Evolutionary conservation across 64 coral and sea anemone species (phyloP), one percentile per base, ranked within the genome.

Genomic region (Platygyra sinensis): DNA sequence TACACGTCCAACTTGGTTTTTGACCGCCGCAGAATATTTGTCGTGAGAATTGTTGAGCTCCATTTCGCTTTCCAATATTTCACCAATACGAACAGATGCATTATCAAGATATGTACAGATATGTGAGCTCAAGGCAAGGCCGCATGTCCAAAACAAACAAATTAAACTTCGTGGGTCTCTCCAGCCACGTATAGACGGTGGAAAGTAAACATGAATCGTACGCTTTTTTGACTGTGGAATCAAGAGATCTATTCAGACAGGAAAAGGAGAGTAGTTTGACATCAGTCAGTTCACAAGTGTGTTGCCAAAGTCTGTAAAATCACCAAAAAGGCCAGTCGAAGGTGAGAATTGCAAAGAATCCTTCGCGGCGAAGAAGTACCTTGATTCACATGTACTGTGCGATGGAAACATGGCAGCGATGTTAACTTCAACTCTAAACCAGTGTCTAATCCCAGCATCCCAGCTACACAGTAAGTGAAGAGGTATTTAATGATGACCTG

Each of bases 201-300:
- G 50, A 85, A 20, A 91, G 62, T 50, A 63, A 15, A 80, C 1
- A 80, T 80, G 88, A 90, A 90, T 93, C 91, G 75, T 80, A 88
- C 91, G 19, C 74, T 93, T 80, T n/a, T 93, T 93, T 93, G 85
- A 81, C 77, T 82, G 85, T 81, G 91, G 77, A 24, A 75, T 88
- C 51, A 87, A 62, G 91, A 88, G 80, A 82, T 87, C 82, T 78
- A 17, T 87, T 32, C 81, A 86, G 82, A 86, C 63, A 86, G 80
- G 59, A 77, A 89, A 89, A 76, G 55, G 87, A 64, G 69, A 88
- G 65, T 79, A 79, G 61, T 71, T 89, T 89, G 75, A 89, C 87
- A n/a, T 89, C n/a, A n/a, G n/a, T n/a, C n/a, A n/a, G n/a, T n/a
- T n/a, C 87, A 79, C 75, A 89, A 90, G 88, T 22, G 24, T 72